Evolutionary conservation across 2,797 vertebrate species (phyloP), one percentile per base, ranked within the genome.

Genomic region (Rachycentron canadum): DNA sequence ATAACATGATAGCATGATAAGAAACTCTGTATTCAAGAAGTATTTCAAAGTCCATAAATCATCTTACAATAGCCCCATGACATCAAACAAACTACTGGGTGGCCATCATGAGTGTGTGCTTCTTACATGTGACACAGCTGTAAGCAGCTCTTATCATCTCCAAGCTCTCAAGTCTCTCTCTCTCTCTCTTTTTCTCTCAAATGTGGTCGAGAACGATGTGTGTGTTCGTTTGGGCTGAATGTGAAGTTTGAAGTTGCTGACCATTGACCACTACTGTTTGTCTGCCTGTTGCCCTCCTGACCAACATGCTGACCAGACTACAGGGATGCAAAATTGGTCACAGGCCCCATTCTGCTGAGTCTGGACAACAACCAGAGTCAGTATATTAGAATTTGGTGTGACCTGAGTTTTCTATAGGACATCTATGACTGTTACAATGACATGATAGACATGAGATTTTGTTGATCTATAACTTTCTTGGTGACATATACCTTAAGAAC

Each of bases 181-280:
- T 49, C 7, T 16, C 41, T 30, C 13, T 71, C 36, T 38, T 10
- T 38, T 38, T 47, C 14, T 10, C 43, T 47, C 58, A 56, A 50
- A 49, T 30, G 52, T 5, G 30, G 30, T 12, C 26, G 50, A 65
- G 36, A 25, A 40, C 68, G 40, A 52, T 65, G 57, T 76, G 70
- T 73, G 59, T 73, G 77, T 81, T 76, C 65, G n/a, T 73, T 62
- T 53, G 36, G 19, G 69, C 41, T 67, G 57, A 73, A 49, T n/a
- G 25, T 61, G 34, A 53, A 73, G 69, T 73, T 52, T 67, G 28
- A 58, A 59, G 55, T 38, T 38, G 49, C 53, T 50, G 73, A 59
- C 81, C 78, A 70, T 58, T 66, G 63, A 87, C 90, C 79, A 41
- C 76, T 58, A 57, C 16, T 85, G 81, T 86, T 86, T 88, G 61